These are phyloP conservation scores for Plectropomus leopardus DNA, from an alignment of 2,113 vertebrate species.

Conservation along the genomic window DNA sequence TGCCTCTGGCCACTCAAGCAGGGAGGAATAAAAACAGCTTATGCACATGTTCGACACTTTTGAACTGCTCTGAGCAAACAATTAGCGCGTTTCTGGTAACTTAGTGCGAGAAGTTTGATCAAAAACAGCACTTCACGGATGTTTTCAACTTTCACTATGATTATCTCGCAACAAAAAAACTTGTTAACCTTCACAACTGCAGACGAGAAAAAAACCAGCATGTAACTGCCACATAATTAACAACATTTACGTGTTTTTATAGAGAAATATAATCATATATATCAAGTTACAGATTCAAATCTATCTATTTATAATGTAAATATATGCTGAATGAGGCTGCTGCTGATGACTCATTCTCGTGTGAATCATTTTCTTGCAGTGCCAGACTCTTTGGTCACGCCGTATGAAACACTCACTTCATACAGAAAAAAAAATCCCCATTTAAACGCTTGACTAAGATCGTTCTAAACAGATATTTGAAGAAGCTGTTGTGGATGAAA, in stretches of 20 bases:
- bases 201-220: slow-evolving; percentile 14
- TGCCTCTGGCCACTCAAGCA: slow-evolving; percentile 79
- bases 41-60: slow-evolving; percentile 77
- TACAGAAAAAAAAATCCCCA: slow-evolving; percentile 7
- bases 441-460: slow-evolving; percentile 12
- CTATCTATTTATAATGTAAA: background rate
- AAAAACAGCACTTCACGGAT: slow-evolving; percentile 58
- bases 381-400: background rate
- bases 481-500: background rate
- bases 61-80: slow-evolving; percentile 73
- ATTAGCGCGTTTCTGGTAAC: slow-evolving; percentile 63
- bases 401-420: slow-evolving; percentile 17
- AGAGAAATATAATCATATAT: background rate
- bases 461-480: background rate
- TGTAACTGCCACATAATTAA: background rate
- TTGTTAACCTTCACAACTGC: slow-evolving; percentile 24
- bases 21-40: slow-evolving; percentile 78
- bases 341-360: slow-evolving; percentile 24
- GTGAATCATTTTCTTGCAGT: slow-evolving; percentile 3
- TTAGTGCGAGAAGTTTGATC: slow-evolving; percentile 50
- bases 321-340: slow-evolving; percentile 16
- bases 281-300: background rate
- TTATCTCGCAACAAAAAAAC: slow-evolving; percentile 28
- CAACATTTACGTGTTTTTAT: background rate
- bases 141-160: slow-evolving; percentile 58